Conservation (phyloP, 2,113 vertebrate species). For the Trematomus loennbergii region DNA sequence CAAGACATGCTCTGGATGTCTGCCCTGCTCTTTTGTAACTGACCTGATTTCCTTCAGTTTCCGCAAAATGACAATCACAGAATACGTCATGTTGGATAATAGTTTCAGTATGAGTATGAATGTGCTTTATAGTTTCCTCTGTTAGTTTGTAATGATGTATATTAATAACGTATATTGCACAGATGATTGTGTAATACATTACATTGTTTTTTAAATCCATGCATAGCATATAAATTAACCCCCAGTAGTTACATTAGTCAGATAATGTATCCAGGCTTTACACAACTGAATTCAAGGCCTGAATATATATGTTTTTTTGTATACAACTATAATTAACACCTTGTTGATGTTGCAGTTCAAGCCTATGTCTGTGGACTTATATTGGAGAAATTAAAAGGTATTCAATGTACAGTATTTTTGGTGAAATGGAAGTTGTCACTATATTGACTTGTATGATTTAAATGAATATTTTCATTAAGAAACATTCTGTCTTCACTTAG, state of each 20-base stretch:
- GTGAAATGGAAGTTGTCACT: too few relatives aligned
- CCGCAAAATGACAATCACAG: neutral
- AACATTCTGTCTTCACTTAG: too few relatives aligned
- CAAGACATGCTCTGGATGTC: constrained; percentile 2
- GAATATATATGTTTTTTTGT: too few relatives aligned
- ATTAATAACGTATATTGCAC: neutral
- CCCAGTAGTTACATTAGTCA: neutral
- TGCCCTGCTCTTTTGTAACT: constrained; percentile 36
- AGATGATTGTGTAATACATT: neutral
- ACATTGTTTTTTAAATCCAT: neutral
- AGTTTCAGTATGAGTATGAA: neutral
- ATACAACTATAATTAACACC: too few relatives aligned
- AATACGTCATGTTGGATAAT: neutral
- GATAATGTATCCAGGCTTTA: neutral
- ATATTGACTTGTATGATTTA: too few relatives aligned
- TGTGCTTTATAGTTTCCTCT: neutral
- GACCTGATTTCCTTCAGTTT: constrained; percentile 23
- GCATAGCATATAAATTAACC: neutral
- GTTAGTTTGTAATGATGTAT: too few relatives aligned
- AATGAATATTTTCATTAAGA: too few relatives aligned
- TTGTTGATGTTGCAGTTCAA: too few relatives aligned
- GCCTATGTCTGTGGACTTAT: too few relatives aligned
- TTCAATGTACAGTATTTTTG: too few relatives aligned
- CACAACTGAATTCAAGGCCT: too few relatives aligned
- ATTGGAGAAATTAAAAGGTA: too few relatives aligned